Conservation (phyloP, 2,797 vertebrate species). For the Sebastolobus altivelis region DNA sequence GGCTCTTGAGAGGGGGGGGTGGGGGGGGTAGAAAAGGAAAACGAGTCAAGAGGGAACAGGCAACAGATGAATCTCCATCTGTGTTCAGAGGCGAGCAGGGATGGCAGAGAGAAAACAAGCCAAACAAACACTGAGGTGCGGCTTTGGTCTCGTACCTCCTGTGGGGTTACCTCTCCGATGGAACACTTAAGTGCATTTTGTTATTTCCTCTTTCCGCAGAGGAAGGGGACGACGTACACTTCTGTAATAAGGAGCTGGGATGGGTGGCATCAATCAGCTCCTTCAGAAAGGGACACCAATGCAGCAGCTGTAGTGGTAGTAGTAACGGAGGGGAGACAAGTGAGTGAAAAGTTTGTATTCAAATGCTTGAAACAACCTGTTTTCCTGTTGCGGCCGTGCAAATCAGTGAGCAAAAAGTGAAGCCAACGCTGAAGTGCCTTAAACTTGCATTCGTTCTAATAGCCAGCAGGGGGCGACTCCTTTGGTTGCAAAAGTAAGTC, state of each 20-base stretch:
- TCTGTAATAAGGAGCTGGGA: constrained; percentile 50
- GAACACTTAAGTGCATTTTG: constrained; percentile 49
- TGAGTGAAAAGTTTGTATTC: neutral
- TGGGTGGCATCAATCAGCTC: constrained; percentile 56
- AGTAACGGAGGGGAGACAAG: neutral
- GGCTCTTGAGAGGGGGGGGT: constrained; percentile 51
- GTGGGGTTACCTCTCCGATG: constrained; percentile 48
- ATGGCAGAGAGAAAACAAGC: constrained; percentile 59
- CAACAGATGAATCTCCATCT: constrained; percentile 83
- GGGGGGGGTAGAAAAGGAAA: constrained; percentile 63
- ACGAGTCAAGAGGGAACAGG: constrained; percentile 75
- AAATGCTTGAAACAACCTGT: neutral
- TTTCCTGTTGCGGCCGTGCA: neutral
- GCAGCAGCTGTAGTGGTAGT: constrained; percentile 8
- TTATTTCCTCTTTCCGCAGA: constrained; percentile 34
- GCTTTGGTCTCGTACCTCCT: constrained; percentile 56
- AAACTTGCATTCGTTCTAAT: too few relatives aligned
- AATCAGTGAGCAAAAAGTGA: too few relatives aligned
- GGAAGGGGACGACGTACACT: neutral
- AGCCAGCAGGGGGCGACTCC: too few relatives aligned
- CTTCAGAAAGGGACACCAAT: constrained; percentile 7
- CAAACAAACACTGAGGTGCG: constrained; percentile 62
- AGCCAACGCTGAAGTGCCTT: too few relatives aligned
- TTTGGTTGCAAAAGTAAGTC: too few relatives aligned
- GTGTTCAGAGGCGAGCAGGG: constrained; percentile 69